A percentile compares a stretch with the other conserved stretches of the same genome.
These are phyloP conservation scores for Lagocephalus sceleratus DNA, from an alignment of 2,797 vertebrate species.

Conservation along the genomic window DNA sequence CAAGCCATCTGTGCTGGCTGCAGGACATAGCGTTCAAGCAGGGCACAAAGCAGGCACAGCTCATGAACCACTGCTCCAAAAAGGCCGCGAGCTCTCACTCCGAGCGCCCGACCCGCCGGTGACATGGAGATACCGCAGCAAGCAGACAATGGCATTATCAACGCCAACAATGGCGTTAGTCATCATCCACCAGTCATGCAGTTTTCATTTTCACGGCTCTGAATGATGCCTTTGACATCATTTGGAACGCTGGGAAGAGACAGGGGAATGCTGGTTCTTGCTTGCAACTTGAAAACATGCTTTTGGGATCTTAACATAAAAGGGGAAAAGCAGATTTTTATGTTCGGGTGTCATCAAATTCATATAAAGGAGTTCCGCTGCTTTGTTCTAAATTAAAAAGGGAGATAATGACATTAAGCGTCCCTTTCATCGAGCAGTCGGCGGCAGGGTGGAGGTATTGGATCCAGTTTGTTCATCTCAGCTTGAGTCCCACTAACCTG, in stretches of 20 bases:
- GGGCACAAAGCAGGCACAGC: conserved; percentile 42
- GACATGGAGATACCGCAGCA: conserved; percentile 28
- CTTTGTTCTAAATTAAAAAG: neutral
- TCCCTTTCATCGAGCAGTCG: conserved; percentile 56
- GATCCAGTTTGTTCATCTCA: conserved; percentile 60
- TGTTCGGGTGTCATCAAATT: too few relatives aligned
- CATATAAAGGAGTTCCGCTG: too few relatives aligned
- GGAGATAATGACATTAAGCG: conserved; percentile 36
- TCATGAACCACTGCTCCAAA: conserved; percentile 39
- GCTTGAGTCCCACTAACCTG: conserved; percentile 69
- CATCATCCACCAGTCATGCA: conserved; percentile 15
- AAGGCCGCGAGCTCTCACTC: conserved; percentile 43
- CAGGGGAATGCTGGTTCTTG: neutral
- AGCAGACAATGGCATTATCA: conserved; percentile 28
- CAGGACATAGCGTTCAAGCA: conserved; percentile 61
- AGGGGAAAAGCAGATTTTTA: too few relatives aligned
- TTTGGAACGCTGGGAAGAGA: neutral
- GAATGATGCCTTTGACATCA: neutral
- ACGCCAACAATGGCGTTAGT: conserved; percentile 13
- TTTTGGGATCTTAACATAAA: neutral
- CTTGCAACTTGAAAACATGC: too few relatives aligned
- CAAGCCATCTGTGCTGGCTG: conserved; percentile 70
- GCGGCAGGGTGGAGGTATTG: conserved; percentile 55
- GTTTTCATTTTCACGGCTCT: conserved; percentile 6
- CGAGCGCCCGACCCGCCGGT: conserved; percentile 44